phyloP scores from a whole-genome alignment of 2,797 vertebrate species.

The Melopsittacus undulatus region DNA sequence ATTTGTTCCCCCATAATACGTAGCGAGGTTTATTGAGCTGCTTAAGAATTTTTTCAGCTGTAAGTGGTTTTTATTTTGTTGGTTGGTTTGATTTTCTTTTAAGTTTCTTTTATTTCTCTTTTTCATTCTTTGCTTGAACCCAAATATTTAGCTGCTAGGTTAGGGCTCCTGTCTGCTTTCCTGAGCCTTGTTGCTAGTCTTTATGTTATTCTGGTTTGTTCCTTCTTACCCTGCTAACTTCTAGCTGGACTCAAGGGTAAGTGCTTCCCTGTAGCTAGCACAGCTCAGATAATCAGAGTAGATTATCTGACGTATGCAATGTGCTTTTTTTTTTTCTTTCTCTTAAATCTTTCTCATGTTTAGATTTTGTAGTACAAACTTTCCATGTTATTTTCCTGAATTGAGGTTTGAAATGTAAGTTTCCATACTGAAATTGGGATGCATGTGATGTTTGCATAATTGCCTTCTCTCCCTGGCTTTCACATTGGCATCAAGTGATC shows the following conservation, averaged over 20 bases:
- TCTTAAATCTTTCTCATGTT: slow-evolving; percentile 97
- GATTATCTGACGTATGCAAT: slow-evolving; percentile 99
- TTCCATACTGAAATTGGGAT: slow-evolving; percentile 97
- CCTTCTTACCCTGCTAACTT: slow-evolving; percentile 99
- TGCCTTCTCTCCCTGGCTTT: slow-evolving; percentile 98
- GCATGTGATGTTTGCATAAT: slow-evolving; percentile 99
- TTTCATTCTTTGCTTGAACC: slow-evolving; percentile 97
- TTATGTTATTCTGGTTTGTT: slow-evolving; percentile 99
- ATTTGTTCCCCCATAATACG: slow-evolving; percentile 68
- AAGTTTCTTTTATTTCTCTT: slow-evolving; percentile 86
- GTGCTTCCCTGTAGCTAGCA: slow-evolving; percentile 99
- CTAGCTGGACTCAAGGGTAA: slow-evolving; percentile 97
- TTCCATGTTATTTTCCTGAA: slow-evolving; percentile 88
- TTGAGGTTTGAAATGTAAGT: slow-evolving; percentile 90
- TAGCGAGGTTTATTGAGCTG: slow-evolving; percentile 67
- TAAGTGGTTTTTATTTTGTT: slow-evolving; percentile 63
- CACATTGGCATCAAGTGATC: slow-evolving; percentile 89
- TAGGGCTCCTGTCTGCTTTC: slow-evolving; percentile 99
- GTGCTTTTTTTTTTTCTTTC: slow-evolving; percentile 86
- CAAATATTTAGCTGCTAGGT: slow-evolving; percentile 96
- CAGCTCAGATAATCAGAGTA: slow-evolving; percentile 99
- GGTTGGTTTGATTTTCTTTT: slow-evolving; percentile 74
- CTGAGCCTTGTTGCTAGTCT: slow-evolving; percentile 99
- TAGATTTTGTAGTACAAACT: slow-evolving; percentile 92
- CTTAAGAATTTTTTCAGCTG: slow-evolving; percentile 68